Evolutionary conservation across 2,888 invertebrate genomes (phyloP).

Genomic region (Sarcophaga caerulescens): DNA sequence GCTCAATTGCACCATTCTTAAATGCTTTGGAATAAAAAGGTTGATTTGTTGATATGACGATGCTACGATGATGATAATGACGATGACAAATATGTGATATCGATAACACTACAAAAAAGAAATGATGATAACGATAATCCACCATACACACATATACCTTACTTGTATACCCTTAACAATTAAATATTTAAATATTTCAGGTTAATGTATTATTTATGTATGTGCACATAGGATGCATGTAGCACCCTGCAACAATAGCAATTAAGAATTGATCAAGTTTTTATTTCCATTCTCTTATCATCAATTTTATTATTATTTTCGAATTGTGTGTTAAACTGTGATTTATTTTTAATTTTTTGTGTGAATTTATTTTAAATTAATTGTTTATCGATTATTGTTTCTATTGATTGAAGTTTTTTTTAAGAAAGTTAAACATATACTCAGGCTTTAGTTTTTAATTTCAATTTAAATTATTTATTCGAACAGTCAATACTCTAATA

Average conservation of each 20-base stretch:
- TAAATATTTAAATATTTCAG: conserved; percentile 14
- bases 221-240: too few species aligned
- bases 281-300: background rate
- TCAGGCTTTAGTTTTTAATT: conserved; percentile 52
- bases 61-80: conserved; percentile 33
- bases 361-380: conserved; percentile 12
- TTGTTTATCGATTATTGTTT: conserved; percentile 22
- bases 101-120: background rate
- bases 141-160: background rate
- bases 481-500: conserved; percentile 16
- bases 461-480: conserved; percentile 1
- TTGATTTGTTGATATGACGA: conserved; percentile 65
- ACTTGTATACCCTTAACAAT: background rate
- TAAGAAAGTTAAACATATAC: conserved; percentile 39
- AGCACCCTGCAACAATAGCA: background rate
- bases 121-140: conserved; percentile 36
- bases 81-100: conserved; percentile 12
- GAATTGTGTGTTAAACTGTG: conserved; percentile 41
- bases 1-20: conserved; percentile 90
- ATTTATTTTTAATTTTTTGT: conserved; percentile 27
- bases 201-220: conserved; percentile 64
- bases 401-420: conserved; percentile 21
- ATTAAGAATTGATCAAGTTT: background rate
- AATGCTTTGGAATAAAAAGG: conserved; percentile 83
- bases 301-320: too few species aligned